Percentiles rank a stretch among this genome's conserved stretches.
These are phyloP conservation scores for Gryon sp. DNA, from an alignment of 1,140 invertebrate genomes.

Conservation along the genomic window DNA sequence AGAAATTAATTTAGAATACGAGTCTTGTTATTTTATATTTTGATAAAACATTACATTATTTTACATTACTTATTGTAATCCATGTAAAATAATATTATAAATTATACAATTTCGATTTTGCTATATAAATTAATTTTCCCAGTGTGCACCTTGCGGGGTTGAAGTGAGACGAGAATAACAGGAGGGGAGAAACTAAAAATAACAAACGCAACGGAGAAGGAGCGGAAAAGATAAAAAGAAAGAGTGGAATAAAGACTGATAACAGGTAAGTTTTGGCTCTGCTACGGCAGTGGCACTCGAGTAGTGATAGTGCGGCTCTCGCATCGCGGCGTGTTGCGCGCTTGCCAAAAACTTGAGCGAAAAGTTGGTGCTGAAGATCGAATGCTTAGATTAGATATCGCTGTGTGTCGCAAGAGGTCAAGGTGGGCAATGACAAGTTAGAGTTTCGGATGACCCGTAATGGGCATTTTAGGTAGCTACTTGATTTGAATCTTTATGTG, in stretches of 20 bases:
- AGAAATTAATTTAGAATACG: too few species aligned
- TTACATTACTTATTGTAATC: too few species aligned
- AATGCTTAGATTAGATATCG: slow-evolving; percentile 19
- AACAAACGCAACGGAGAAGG: slow-evolving; percentile 4
- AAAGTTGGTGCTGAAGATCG: slow-evolving; percentile 11
- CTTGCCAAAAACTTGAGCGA: slow-evolving; percentile 6
- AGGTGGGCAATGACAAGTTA: too few species aligned
- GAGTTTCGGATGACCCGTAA: not conserved
- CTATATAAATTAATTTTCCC: too few species aligned
- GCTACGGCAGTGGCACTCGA: slow-evolving; percentile 50
- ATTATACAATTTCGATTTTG: too few species aligned
- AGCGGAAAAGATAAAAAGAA: too few species aligned
- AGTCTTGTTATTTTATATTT: too few species aligned
- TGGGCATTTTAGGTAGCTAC: not conserved
- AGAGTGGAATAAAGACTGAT: too few species aligned
- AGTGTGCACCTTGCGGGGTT: too few species aligned
- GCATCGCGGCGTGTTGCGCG: not conserved
- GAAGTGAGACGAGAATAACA: slow-evolving; percentile 14
- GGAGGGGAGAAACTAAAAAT: slow-evolving; percentile 11
- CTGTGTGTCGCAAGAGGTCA: not conserved
- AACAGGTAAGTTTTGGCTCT: slow-evolving; percentile 68
- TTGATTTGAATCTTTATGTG: not conserved
- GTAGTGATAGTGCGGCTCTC: slow-evolving; percentile 68
- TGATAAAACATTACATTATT: too few species aligned
- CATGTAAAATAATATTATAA: too few species aligned